Evolutionary conservation across 1,140 invertebrate species (phyloP), one percentile per base, ranked within the genome.

Genomic region (Notospermus geniculatus): DNA sequence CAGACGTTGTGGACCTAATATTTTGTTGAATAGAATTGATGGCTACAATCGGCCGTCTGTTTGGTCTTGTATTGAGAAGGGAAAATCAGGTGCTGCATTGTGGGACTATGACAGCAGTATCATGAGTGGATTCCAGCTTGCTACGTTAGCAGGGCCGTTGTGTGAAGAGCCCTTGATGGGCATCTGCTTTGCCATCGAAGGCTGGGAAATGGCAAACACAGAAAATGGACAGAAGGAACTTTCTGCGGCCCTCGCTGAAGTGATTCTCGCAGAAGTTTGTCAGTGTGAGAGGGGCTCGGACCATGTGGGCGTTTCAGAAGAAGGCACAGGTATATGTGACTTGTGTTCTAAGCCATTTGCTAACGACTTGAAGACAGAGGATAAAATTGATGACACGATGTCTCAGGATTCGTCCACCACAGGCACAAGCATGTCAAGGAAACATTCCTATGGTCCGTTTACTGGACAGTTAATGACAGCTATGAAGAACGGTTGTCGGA

Each of bases 161-260:
- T 98, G 95, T 82, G 93, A 97, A 77, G 95, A 98, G 74, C 92
- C 94, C 19, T 91, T 97, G 90, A 91, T 90, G 84, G 95, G 95
- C 1, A 91, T 97, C 0, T 91, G 88, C 59, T 96, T 97, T 80
- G 83, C 92, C 63, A 84, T 97, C 1, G 88, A 95, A 60, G 73
- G 89, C 90, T 71, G 76, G 77, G 67, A 74, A 25, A 32, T 65
- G 29, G 59, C 23, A 4, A 28, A 52, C 57, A 54, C 46, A 25
- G 46, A 39, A 28, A 19, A 4, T 32, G n/a, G n/a, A 29, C 11
- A 19, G 22, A 1, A 0, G 7, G 29, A 60, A 17, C 36, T 36
- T 62, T 27, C 41, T 22, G 2, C 1, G 1, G 28, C 17, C 25
- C 23, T 19, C 46, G 25, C 25, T 30, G 25, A 50, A 29, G 27